Conservation (phyloP, 2,113 vertebrate species). For the Cinclus mexicanus region DNA sequence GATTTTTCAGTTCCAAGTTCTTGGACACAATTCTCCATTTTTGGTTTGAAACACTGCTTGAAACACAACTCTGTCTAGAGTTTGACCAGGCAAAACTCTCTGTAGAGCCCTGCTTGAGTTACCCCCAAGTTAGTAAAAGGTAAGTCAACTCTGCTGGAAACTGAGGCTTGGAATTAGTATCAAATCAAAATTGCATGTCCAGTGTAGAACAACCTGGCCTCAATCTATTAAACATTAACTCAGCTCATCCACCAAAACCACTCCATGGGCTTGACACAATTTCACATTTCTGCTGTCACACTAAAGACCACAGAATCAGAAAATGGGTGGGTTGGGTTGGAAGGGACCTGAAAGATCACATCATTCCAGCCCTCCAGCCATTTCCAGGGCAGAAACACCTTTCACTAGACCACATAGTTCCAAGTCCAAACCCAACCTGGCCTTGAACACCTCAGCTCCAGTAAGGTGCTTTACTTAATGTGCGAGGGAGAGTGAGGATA, state of each 20-base stretch:
- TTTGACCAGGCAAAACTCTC: background rate
- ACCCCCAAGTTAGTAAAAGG: background rate
- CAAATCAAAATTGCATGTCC: background rate
- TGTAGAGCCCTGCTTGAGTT: background rate
- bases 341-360: background rate
- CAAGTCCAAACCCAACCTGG: background rate
- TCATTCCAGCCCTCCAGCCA: background rate
- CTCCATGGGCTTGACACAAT: background rate
- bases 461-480: background rate
- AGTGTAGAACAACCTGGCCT: background rate
- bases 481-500: rapidly evolving
- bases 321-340: background rate
- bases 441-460: background rate
- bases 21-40: background rate
- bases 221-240: background rate
- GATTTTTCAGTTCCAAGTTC: background rate
- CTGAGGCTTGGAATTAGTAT: background rate
- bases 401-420: background rate
- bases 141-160: background rate
- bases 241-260: background rate
- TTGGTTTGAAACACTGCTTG: background rate
- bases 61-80: background rate
- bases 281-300: background rate
- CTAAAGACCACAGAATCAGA: background rate
- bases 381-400: background rate